Conservation (phyloP, 2,888 invertebrate genomes). For the Noctua janthina region DNA sequence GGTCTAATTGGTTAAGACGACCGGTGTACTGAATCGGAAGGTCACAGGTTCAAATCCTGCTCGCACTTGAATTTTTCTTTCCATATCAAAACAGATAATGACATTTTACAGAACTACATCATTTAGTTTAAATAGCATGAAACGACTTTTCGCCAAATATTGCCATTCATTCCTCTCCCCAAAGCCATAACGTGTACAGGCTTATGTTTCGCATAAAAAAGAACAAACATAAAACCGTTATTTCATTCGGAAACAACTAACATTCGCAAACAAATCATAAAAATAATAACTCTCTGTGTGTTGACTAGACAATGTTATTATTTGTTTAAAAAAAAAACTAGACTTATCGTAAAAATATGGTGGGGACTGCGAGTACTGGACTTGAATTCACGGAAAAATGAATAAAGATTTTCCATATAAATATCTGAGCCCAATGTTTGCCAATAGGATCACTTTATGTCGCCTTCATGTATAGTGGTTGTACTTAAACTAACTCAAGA, state of each 20-base stretch:
- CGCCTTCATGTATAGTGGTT: no score
- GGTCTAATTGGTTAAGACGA: no score
- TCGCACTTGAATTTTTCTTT: no score
- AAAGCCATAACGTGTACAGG: background rate
- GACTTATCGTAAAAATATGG: background rate
- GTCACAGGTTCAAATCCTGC: no score
- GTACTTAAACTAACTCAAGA: no score
- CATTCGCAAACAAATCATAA: slow-evolving; percentile 18
- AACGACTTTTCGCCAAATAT: background rate
- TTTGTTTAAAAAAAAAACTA: slow-evolving; percentile 4
- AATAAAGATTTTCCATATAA: background rate
- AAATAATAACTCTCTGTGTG: slow-evolving; percentile 19
- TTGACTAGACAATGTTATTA: background rate
- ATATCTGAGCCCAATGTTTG: background rate
- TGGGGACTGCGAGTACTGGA: background rate
- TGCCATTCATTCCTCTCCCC: background rate
- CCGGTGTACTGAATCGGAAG: no score
- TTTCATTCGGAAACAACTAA: slow-evolving; percentile 16
- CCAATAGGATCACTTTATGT: no score
- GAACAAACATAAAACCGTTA: background rate
- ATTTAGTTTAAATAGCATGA: background rate
- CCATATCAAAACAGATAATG: background rate
- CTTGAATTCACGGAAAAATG: background rate
- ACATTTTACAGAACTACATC: background rate
- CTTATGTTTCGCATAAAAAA: slow-evolving; percentile 2